phyloP scores from a whole-genome alignment of 2,113 vertebrate species.

The Neoarius graeffei region DNA sequence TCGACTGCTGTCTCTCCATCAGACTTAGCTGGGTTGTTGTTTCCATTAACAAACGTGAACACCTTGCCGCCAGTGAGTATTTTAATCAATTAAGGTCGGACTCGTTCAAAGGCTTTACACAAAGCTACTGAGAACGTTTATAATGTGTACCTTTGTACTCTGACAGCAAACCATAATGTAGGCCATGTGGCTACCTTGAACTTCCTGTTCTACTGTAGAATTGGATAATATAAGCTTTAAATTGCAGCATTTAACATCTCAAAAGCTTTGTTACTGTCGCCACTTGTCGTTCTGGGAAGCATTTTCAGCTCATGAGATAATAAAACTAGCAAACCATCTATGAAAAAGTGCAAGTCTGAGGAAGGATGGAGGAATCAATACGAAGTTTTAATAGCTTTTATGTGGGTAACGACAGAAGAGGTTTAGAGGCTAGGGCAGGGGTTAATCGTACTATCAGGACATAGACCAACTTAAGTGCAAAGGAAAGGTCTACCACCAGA shows the following conservation, averaged over 20 bases:
- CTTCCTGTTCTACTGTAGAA: constrained; percentile 24
- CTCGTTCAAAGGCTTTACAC: constrained; percentile 31
- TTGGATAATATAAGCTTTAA: constrained; percentile 27
- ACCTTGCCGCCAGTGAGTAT: constrained; percentile 44
- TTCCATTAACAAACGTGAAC: constrained; percentile 50
- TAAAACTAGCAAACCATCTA: constrained; percentile 48
- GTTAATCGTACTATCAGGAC: constrained; percentile 95
- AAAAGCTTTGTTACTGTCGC: constrained; percentile 29
- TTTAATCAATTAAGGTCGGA: constrained; percentile 52
- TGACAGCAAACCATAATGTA: constrained; percentile 14
- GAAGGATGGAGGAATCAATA: constrained; percentile 79
- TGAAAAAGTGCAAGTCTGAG: constrained; percentile 55
- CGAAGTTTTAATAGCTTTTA: constrained; percentile 85
- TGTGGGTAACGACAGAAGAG: constrained; percentile 84
- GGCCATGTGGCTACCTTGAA: constrained; percentile 1
- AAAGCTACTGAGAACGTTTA: constrained; percentile 30
- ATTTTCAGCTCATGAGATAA: constrained; percentile 36
- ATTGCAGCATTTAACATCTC: constrained; percentile 23
- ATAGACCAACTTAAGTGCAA: constrained; percentile 88
- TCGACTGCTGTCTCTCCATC: constrained; percentile 46
- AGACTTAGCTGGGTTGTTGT: constrained; percentile 44
- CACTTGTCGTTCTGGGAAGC: constrained; percentile 27
- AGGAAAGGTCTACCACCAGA: constrained; percentile 89
- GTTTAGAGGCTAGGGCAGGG: constrained; percentile 87
- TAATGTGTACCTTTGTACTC: neutral